A percentile compares a stretch with the other conserved stretches of the same genome.
These are phyloP conservation scores for Lepus europaeus DNA, from an alignment of 2,113 vertebrate genomes.

Conservation along the genomic window DNA sequence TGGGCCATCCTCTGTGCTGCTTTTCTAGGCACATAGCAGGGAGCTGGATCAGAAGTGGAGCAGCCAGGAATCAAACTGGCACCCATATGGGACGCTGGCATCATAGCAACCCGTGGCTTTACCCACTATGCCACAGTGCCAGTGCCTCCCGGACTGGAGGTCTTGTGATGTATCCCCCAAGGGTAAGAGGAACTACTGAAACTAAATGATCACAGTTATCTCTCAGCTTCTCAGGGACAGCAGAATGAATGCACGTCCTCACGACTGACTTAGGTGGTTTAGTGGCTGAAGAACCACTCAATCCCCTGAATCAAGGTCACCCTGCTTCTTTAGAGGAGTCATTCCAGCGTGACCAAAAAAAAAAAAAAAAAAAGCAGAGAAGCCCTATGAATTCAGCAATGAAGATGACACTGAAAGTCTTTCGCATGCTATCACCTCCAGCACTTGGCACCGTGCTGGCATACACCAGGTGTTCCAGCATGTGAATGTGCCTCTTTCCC, in stretches of 20 bases:
- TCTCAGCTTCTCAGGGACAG: neutral
- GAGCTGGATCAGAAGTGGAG: too few relatives aligned
- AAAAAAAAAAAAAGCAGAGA: neutral
- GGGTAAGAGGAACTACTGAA: too few relatives aligned
- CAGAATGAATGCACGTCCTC: neutral
- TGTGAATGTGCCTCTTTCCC: neutral
- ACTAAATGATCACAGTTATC: neutral
- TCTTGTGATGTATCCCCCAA: too few relatives aligned
- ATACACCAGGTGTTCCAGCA: neutral
- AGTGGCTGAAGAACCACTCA: neutral
- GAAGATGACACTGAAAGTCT: neutral
- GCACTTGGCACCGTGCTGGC: neutral
- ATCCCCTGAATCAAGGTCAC: neutral
- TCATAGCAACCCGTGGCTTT: too few relatives aligned
- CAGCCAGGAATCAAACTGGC: too few relatives aligned
- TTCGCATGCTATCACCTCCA: neutral
- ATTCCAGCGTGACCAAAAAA: neutral
- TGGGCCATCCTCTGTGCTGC: too few relatives aligned
- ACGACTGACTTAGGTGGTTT: neutral
- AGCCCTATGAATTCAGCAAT: neutral
- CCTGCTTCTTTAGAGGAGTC: neutral
- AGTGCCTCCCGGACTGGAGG: too few relatives aligned
- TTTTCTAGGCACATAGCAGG: too few relatives aligned
- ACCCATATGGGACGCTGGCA: too few relatives aligned
- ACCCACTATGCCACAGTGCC: too few relatives aligned